These are phyloP conservation scores for Dryocosmus kuriphilus DNA, from an alignment of 2,888 invertebrate species.

Conservation along the genomic window DNA sequence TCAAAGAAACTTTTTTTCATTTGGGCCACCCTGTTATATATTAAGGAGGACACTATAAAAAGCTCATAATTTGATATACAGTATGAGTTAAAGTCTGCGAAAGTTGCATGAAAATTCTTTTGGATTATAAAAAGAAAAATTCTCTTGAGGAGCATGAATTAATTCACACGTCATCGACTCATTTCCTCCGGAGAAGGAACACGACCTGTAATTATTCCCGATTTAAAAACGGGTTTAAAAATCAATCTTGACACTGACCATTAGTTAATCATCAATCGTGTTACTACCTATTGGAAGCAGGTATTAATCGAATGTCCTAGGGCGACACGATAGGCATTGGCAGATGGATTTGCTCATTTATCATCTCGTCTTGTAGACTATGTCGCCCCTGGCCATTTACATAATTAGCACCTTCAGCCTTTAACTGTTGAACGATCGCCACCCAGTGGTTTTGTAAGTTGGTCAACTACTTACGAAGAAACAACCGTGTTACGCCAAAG, in stretches of 20 bases:
- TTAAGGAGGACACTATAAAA: too few species aligned
- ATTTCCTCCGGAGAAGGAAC: constrained; percentile 7
- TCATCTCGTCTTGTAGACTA: constrained; percentile 24
- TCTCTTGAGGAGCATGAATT: constrained; percentile 6
- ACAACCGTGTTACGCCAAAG: constrained; percentile 1
- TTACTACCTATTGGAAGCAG: constrained; percentile 27
- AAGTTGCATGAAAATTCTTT: not conserved
- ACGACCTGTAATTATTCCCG: constrained; percentile 26
- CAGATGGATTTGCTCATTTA: constrained; percentile 16
- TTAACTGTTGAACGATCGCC: constrained; percentile 8
- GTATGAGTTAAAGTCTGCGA: too few species aligned
- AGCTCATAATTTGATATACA: too few species aligned
- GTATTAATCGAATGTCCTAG: constrained; percentile 26
- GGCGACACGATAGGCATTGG: constrained; percentile 20
- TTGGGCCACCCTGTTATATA: too few species aligned
- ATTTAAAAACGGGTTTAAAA: constrained; percentile 31
- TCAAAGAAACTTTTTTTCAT: too few species aligned
- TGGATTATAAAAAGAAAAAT: not conserved
- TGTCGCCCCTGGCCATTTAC: constrained; percentile 34
- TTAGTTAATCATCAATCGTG: constrained; percentile 21
- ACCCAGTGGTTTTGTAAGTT: not conserved
- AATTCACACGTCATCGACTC: constrained; percentile 14
- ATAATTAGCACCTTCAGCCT: constrained; percentile 31
- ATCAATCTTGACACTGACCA: constrained; percentile 37
- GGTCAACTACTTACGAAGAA: not conserved